Base-by-base conservation (phyloP, 2,797 vertebrate genomes). In the Chromis chromis region DNA sequence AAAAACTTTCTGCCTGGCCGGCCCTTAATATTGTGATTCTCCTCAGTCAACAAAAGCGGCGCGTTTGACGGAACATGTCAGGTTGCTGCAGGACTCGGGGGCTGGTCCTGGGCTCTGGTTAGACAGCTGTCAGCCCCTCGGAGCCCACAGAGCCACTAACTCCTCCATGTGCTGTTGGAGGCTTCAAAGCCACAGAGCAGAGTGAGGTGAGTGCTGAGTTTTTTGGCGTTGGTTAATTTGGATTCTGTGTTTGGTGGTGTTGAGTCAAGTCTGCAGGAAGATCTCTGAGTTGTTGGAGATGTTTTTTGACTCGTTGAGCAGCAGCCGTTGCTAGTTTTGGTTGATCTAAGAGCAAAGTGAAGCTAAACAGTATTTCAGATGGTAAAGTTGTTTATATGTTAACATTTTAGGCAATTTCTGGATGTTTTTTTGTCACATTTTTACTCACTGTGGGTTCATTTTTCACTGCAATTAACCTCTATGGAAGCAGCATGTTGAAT, bases 21-120 rank as follows among this genome's bases (percentile, higher is more conserved):
- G 86, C 17, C 82, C 87, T 88, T 90, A 86, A 89, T 86, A 86
- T 85, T 91, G 86, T 79, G 81, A 86, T 87, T 91, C 70, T 90
- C 78, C 79, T 83, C 85, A 83, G 86, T 91, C 88, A 86, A 85
- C 83, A 92, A 82, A 89, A 83, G 33, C 81, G 49, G 76, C 36
- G 78, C 6, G 68, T 90, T 86, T 90, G 90, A 91, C 89, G 84
- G 85, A 86, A 92, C 86, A 88, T 85, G 89, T 91, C 89, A 88
- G 86, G 87, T 86, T 89, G 64, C 80, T 87, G 12, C 71, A 81
- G 79, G 75, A 89, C 76, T 73, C 1, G 73, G 82, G 87, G 87
- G 87, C 75, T 52, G 85, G 77, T 82, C 82, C 69, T 85, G 55
- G 81, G 24, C 70, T 89, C 79, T 81, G 81, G 88, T 91, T 86